Evolutionary conservation across 2,888 invertebrate genomes (phyloP), one percentile per base, ranked within the genome.

Genomic region (Dicyrtoma fusca): DNA sequence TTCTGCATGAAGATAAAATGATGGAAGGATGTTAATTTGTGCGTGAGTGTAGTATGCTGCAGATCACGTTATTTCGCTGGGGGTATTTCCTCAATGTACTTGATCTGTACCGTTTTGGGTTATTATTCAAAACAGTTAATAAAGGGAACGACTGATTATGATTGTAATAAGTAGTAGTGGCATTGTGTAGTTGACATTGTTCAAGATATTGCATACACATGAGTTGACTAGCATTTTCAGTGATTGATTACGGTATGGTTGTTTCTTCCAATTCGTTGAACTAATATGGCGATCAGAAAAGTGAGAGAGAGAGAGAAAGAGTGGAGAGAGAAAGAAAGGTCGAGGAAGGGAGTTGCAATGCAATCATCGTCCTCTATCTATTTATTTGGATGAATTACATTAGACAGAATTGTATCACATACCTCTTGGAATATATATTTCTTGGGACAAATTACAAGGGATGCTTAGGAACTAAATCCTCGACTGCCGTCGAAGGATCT

Each of bases 211-310:
- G 19, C 64, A 64, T 64, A 53, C 53, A 21, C 53, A 44, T 1
- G 26, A 65, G 25, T 49, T 61, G 53, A 63, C 49, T 61, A 34
- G n/a, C 51, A 68, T 62, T 71, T 65, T 64, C 74, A 65, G 55
- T 73, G 71, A 74, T 71, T 71, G 74, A 68, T 74, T 74, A 66
- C 68, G 61, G 45, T 65, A 71, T 62, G 74, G 63, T 71, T 70
- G 63, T 74, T 74, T 66, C 71, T 74, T 74, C 74, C 74, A 47
- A 68, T 66, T 71, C 64, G 74, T 71, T 74, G 74, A 63, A 49
- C 71, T 62, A 62, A 63, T 63, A 61, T 59, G 69, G 57, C 69
- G 69, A 55, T 51, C 62, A 49, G 51, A 47, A 47, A 44, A 61
- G 25, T 21, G 55, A 65, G 53, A 53, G 53, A 53, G 19, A 8